phyloP scores from a whole-genome alignment of 2,888 invertebrate genomes.

The Exephanes ischioxanthus region DNA sequence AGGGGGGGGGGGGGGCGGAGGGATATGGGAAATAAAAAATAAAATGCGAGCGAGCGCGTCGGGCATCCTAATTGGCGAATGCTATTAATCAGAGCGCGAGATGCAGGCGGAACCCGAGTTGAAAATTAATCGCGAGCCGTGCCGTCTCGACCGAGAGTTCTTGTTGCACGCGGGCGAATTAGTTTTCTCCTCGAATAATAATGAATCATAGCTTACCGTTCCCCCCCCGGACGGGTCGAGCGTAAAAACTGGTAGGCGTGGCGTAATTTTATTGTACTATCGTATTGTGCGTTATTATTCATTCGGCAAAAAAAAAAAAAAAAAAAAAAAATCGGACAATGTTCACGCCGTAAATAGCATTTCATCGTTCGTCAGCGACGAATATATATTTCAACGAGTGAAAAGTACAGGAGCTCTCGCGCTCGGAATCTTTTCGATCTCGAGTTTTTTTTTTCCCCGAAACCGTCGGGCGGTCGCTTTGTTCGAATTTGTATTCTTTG shows the following conservation, averaged over 20 bases:
- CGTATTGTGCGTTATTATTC: neutral
- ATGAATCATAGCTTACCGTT: constrained; percentile 22
- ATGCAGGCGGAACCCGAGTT: constrained; percentile 23
- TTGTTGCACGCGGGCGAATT: constrained; percentile 33
- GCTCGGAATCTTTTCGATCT: too few relatives aligned
- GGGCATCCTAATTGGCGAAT: constrained; percentile 40
- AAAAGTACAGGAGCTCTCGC: too few relatives aligned
- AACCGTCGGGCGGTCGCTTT: constrained; percentile 25
- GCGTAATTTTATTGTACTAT: neutral
- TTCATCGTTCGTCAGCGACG: too few relatives aligned
- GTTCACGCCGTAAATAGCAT: too few relatives aligned
- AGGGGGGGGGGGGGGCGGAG: neutral
- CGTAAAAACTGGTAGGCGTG: neutral
- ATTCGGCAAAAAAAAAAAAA: neutral
- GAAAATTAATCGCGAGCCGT: constrained; percentile 29
- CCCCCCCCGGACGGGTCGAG: neutral
- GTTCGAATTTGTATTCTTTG: constrained; percentile 58
- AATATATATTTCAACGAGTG: too few relatives aligned
- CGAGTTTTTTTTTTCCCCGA: too few relatives aligned
- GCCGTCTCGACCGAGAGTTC: constrained; percentile 4
- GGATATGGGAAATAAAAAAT: neutral
- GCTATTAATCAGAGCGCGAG: constrained; percentile 29
- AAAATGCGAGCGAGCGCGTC: neutral
- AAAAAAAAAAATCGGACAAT: neutral
- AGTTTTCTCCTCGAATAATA: constrained; percentile 46